Conservation (phyloP, 2,113 vertebrate species). For the Ciconia boyciana region DNA sequence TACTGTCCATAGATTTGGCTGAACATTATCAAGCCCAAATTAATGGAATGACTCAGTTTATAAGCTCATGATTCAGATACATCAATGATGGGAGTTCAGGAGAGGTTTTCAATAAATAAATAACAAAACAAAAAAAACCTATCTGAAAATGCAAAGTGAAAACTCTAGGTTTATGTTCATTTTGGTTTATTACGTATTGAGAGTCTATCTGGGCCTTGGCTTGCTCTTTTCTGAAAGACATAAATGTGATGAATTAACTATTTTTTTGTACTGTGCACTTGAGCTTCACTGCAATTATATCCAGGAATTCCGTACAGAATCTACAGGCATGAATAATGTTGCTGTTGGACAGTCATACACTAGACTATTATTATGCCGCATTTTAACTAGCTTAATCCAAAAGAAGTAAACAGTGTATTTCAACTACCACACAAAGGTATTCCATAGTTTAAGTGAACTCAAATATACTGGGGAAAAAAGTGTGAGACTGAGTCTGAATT, state of each 20-base stretch:
- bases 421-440: not conserved
- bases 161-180: not conserved
- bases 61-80: constrained; percentile 1
- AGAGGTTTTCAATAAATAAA: not conserved
- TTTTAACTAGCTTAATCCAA: not conserved
- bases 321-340: not conserved
- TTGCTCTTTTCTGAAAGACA: constrained; percentile 4
- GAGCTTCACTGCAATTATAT: not conserved
- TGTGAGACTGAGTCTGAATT: not conserved
- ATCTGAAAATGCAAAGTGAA: not conserved
- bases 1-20: not conserved
- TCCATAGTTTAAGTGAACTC: not conserved
- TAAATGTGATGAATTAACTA: not conserved
- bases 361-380: not conserved
- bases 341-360: not conserved
- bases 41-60: constrained; percentile 27
- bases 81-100: not conserved
- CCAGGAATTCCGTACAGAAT: not conserved
- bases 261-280: not conserved
- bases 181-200: not conserved
- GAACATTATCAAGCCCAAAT: not conserved
- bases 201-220: not conserved
- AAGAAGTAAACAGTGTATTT: not conserved
- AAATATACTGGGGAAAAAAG: not conserved
- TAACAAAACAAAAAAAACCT: not conserved